A percentile compares a stretch with the other conserved stretches of the same genome.
Conservation (phyloP, 2,888 invertebrate species). For the Mythimna ferrago region DNA sequence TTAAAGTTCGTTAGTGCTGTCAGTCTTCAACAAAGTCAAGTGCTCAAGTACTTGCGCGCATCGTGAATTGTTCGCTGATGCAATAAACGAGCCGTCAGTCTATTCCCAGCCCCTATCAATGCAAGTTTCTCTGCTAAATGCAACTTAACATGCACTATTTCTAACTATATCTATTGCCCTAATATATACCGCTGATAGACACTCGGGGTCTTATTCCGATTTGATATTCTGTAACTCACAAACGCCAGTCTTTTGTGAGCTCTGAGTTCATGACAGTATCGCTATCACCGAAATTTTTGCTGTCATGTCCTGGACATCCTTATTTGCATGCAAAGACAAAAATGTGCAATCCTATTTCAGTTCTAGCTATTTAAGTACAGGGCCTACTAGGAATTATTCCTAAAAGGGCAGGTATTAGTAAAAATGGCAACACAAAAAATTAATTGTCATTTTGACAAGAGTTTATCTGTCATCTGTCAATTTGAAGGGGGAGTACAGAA, state of each 20-base stretch:
- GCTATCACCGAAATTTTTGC: slow-evolving; percentile 17
- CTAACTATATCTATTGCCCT: not conserved
- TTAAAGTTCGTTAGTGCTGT: slow-evolving; percentile 7
- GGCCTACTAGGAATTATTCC: slow-evolving; percentile 18
- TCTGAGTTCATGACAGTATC: slow-evolving; percentile 24
- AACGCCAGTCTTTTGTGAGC: not conserved
- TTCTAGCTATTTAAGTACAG: slow-evolving; percentile 37
- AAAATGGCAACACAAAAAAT: slow-evolving; percentile 14
- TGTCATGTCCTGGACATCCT: slow-evolving; percentile 14
- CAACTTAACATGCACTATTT: slow-evolving; percentile 31
- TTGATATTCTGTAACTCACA: not conserved
- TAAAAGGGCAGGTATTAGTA: slow-evolving; percentile 21
- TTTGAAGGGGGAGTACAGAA: not conserved
- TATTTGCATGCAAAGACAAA: slow-evolving; percentile 22
- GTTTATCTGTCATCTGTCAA: not conserved
- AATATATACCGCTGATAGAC: not conserved
- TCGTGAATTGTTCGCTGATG: slow-evolving; percentile 14
- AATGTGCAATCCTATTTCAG: not conserved
- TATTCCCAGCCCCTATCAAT: slow-evolving; percentile 29
- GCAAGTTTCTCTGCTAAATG: slow-evolving; percentile 35
- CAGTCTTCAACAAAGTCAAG: slow-evolving; percentile 6
- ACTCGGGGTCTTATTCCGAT: not conserved
- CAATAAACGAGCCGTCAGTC: slow-evolving; percentile 22
- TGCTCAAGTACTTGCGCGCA: slow-evolving; percentile 1
- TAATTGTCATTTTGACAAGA: slow-evolving; percentile 17